Evolutionary conservation across 2,113 vertebrate genomes (phyloP).

Genomic region (Lipotes vexillifer): DNA sequence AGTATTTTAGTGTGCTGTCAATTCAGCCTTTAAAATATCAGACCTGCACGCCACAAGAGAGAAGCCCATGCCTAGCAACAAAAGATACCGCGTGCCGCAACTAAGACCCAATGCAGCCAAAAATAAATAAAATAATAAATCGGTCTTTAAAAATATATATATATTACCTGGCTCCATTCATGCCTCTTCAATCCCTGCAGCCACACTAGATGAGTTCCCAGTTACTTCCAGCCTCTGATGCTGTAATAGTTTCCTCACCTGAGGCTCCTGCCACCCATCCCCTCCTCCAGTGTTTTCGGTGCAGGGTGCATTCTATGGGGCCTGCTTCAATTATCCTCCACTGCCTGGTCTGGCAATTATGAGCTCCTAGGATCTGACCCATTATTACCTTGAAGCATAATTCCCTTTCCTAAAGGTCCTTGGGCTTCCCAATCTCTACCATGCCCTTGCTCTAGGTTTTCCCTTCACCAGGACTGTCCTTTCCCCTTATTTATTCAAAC

Average conservation of each 20-base stretch:
- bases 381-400: background rate
- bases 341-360: background rate
- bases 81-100: too few species aligned
- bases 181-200: background rate
- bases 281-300: background rate
- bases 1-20: conserved; percentile 25
- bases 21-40: conserved; percentile 22
- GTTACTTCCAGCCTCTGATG: background rate
- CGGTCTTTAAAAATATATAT: too few species aligned
- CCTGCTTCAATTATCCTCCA: background rate
- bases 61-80: too few species aligned
- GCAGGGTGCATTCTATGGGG: background rate
- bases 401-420: background rate
- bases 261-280: background rate
- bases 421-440: background rate
- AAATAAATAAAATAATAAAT: too few species aligned
- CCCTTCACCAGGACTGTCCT: background rate
- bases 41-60: too few species aligned
- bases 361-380: background rate
- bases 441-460: background rate
- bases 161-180: background rate
- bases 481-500: background rate
- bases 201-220: background rate
- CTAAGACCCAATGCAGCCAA: too few species aligned
- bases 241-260: background rate